Percentiles rank a stretch among this genome's conserved stretches.
These are phyloP conservation scores for Diabrotica undecimpunctata DNA, from an alignment of 1,140 invertebrate species.

Conservation along the genomic window DNA sequence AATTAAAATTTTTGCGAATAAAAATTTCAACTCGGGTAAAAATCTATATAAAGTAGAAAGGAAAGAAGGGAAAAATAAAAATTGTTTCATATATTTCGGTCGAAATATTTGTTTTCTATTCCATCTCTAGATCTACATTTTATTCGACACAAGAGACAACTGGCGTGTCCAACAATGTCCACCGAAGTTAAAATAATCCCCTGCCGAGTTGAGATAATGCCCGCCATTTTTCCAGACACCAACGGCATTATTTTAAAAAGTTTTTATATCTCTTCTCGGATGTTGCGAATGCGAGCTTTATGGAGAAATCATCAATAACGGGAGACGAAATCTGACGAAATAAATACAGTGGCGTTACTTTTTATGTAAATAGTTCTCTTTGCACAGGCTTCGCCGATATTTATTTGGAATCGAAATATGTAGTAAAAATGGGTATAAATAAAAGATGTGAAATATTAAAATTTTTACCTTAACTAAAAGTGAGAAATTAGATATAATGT, in stretches of 20 bases:
- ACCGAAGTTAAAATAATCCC: slow-evolving; percentile 30
- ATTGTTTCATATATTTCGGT: too few relatives aligned
- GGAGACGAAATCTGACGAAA: slow-evolving; percentile 25
- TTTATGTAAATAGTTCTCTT: not conserved
- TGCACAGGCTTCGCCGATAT: too few relatives aligned
- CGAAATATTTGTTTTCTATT: slow-evolving; percentile 6
- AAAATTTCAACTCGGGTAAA: too few relatives aligned
- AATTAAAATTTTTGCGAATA: too few relatives aligned
- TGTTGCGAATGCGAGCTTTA: slow-evolving; percentile 29
- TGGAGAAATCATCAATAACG: slow-evolving; percentile 36
- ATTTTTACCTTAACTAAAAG: too few relatives aligned
- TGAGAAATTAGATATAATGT: too few relatives aligned
- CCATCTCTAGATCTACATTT: slow-evolving; percentile 18
- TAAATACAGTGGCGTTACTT: slow-evolving; percentile 6
- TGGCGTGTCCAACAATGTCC: not conserved
- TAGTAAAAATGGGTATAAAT: too few relatives aligned
- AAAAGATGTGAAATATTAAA: too few relatives aligned
- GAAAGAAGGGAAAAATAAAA: too few relatives aligned
- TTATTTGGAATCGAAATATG: too few relatives aligned
- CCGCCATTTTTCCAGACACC: slow-evolving; percentile 42
- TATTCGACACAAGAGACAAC: slow-evolving; percentile 17
- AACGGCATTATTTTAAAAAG: slow-evolving; percentile 43
- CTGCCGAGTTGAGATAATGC: slow-evolving; percentile 40
- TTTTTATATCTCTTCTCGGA: slow-evolving; percentile 39
- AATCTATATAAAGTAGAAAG: too few relatives aligned